A percentile compares a stretch with the other conserved stretches of the same genome.
Conservation (phyloP, 1,140 invertebrate genomes). For the Carposina sasakii region DNA sequence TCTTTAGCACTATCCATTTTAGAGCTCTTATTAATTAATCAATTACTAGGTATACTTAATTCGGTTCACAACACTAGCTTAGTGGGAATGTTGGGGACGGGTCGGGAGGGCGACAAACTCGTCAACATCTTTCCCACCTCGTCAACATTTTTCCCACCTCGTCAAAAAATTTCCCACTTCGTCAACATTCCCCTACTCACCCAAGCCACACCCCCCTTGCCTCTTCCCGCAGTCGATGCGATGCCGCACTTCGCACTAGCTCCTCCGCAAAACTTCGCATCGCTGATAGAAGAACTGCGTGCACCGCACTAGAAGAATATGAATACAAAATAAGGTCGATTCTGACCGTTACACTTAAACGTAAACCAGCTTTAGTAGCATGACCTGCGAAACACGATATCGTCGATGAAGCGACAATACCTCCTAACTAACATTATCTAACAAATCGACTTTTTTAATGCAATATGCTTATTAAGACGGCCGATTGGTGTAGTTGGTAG, state of each 20-base stretch:
- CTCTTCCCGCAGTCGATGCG: constrained; percentile 27
- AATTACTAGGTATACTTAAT: not conserved
- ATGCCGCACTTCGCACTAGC: constrained; percentile 42
- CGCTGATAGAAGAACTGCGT: constrained; percentile 52
- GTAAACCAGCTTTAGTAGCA: not conserved
- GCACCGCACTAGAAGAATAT: constrained; percentile 41
- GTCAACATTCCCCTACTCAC: constrained; percentile 17
- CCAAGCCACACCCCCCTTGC: constrained; percentile 31
- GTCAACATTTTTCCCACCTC: too few relatives aligned
- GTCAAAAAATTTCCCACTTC: not conserved
- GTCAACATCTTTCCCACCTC: not conserved
- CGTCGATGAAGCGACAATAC: not conserved
- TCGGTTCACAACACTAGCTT: not conserved
- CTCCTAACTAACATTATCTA: not conserved
- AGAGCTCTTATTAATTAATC: not conserved
- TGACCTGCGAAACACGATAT: not conserved
- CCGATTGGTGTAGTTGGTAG: not conserved
- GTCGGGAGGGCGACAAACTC: not conserved
- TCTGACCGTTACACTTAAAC: not conserved
- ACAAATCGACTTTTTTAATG: not conserved
- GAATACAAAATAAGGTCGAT: not conserved
- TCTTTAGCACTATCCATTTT: not conserved
- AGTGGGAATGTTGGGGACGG: not conserved
- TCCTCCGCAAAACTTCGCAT: constrained; percentile 53
- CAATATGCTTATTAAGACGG: not conserved